Conservation (phyloP, 2,113 vertebrate genomes). For the Cavia aperea region DNA sequence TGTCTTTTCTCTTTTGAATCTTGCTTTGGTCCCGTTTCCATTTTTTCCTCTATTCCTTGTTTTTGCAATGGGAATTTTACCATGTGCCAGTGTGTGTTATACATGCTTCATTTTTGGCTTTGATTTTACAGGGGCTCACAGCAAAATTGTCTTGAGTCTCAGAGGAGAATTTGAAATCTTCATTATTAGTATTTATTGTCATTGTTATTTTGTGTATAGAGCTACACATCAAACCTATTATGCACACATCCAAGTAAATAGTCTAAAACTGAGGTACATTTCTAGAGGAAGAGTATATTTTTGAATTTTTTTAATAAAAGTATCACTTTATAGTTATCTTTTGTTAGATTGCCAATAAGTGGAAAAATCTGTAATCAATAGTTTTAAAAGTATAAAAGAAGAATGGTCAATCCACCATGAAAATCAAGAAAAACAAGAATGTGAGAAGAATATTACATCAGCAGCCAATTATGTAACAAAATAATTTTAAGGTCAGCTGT, state of each 20-base stretch:
- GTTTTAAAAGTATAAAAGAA: neutral
- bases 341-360: neutral
- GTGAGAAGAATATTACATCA: neutral
- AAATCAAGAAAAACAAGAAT: neutral
- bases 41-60: neutral
- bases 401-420: neutral
- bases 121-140: neutral
- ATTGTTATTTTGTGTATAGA: neutral
- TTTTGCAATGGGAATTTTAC: neutral
- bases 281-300: neutral
- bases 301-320: neutral
- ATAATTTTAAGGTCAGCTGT: neutral
- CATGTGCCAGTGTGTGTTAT: neutral
- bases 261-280: neutral
- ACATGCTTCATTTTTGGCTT: neutral
- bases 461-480: neutral
- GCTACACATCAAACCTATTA: too few species aligned
- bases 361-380: neutral
- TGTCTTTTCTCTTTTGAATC: neutral
- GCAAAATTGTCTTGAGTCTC: neutral
- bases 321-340: neutral
- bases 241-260: neutral
- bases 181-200: neutral
- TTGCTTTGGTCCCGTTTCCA: neutral
- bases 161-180: neutral